Percentiles rank a stretch among this genome's conserved stretches.
Evolutionary conservation across 1,140 invertebrate species (phyloP).

Genomic region (Xylocopa sonorina): DNA sequence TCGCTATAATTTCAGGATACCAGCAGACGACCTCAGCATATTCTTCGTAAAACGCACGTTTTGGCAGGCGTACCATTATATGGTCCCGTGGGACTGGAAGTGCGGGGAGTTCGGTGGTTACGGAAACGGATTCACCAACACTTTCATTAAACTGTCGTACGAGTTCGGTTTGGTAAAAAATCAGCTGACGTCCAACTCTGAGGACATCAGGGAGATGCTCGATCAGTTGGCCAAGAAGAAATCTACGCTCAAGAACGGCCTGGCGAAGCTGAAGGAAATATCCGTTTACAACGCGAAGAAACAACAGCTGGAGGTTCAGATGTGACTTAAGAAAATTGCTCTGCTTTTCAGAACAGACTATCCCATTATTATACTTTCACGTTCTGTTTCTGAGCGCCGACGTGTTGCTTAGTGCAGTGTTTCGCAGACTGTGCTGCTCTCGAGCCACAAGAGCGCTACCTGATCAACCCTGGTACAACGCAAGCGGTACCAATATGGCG

Average conservation of each 20-base stretch:
- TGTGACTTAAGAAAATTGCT: slow-evolving; percentile 41
- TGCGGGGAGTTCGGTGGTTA: slow-evolving; percentile 90
- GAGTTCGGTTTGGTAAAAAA: slow-evolving; percentile 85
- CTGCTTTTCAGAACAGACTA: too few species aligned
- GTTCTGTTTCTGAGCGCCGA: too few species aligned
- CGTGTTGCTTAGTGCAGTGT: too few species aligned
- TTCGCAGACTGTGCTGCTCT: too few species aligned
- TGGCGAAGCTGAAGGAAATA: slow-evolving; percentile 61
- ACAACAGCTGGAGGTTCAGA: slow-evolving; percentile 58
- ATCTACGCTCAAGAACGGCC: slow-evolving; percentile 45
- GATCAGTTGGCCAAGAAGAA: slow-evolving; percentile 73
- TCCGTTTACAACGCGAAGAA: slow-evolving; percentile 63
- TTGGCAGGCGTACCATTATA: slow-evolving; percentile 91
- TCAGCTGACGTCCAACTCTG: slow-evolving; percentile 85
- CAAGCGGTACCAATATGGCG: too few species aligned
- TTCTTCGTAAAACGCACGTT: slow-evolving; percentile 88
- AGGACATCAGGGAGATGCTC: slow-evolving; percentile 84
- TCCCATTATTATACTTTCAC: too few species aligned
- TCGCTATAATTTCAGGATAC: slow-evolving; percentile 82
- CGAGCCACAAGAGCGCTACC: too few species aligned
- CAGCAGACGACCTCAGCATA: slow-evolving; percentile 87
- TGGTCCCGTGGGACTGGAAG: slow-evolving; percentile 89
- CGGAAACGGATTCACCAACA: slow-evolving; percentile 84
- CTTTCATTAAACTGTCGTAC: slow-evolving; percentile 86
- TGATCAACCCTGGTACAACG: too few species aligned